Conservation (phyloP, 2,113 vertebrate genomes). For the Dendrocopos noguchii region DNA sequence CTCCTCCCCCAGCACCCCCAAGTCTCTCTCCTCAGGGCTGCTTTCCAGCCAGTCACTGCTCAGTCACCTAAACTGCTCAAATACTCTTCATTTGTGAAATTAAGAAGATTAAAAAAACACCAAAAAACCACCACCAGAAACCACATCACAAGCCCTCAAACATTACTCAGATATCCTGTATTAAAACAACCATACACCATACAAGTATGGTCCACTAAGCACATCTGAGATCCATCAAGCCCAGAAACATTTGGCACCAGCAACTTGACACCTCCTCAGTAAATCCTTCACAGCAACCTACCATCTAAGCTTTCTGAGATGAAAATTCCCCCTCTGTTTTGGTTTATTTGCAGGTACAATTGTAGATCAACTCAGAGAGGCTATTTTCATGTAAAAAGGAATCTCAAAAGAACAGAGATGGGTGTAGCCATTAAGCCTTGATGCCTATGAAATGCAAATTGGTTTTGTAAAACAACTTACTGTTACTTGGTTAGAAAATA, state of each 20-base stretch:
- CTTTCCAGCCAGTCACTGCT: too few relatives aligned
- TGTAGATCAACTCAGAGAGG: not conserved
- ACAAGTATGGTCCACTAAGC: not conserved
- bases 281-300: not conserved
- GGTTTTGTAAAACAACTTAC: not conserved
- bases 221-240: not conserved
- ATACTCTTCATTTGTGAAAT: not conserved
- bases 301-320: not conserved
- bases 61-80: not conserved
- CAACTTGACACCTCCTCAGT: not conserved
- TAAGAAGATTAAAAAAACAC: not conserved
- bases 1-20: too few relatives aligned
- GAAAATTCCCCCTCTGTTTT: not conserved
- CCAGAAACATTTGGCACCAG: not conserved
- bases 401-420: not conserved
- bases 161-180: not conserved
- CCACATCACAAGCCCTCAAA: too few relatives aligned
- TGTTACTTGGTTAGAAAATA: not conserved
- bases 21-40: too few relatives aligned
- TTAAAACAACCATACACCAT: too few relatives aligned
- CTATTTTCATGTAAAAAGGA: not conserved
- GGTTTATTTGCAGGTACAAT: not conserved
- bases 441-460: not conserved
- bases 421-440: not conserved
- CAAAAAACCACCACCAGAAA: too few relatives aligned